A percentile compares a stretch with the other conserved stretches of the same genome.
Evolutionary conservation across 2,888 invertebrate species (phyloP).

Genomic region (Clusia tigrina): DNA sequence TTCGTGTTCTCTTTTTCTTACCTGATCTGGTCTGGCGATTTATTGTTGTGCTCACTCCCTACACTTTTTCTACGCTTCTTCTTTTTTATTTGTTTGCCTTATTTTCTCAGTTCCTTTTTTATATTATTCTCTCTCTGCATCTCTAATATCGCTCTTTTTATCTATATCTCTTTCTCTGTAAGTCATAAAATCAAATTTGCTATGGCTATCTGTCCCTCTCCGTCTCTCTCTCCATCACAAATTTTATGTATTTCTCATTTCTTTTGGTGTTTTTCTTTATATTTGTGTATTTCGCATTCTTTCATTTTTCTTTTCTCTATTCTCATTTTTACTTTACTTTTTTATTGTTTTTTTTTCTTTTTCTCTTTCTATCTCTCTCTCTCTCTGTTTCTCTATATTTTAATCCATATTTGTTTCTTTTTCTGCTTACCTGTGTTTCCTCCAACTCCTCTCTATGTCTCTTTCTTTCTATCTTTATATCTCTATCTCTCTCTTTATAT

Average conservation of each 20-base stretch:
- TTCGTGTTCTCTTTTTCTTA: too few species aligned
- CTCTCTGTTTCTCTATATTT: neutral
- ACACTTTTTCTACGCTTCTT: too few species aligned
- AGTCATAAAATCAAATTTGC: neutral
- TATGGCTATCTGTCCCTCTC: neutral
- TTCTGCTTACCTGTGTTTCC: too few species aligned
- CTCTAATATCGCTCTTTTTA: too few species aligned
- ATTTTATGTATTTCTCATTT: neutral
- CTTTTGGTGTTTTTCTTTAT: constrained; percentile 2
- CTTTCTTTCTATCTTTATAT: too few species aligned
- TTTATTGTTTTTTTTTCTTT: neutral
- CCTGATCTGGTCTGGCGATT: too few species aligned
- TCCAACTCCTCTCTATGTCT: too few species aligned
- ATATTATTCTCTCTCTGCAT: too few species aligned
- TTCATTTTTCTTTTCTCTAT: neutral
- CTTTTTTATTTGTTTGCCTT: too few species aligned
- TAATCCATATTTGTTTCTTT: constrained; percentile 1
- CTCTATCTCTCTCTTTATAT: too few species aligned
- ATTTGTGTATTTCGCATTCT: constrained; percentile 5
- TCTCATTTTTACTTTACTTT: neutral
- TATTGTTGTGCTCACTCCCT: too few species aligned
- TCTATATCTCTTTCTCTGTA: neutral
- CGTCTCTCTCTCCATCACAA: neutral
- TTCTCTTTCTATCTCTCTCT: neutral
- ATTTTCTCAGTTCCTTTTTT: too few species aligned